Conservation (phyloP, 2,113 vertebrate species). For the Ascaphus truei region DNA sequence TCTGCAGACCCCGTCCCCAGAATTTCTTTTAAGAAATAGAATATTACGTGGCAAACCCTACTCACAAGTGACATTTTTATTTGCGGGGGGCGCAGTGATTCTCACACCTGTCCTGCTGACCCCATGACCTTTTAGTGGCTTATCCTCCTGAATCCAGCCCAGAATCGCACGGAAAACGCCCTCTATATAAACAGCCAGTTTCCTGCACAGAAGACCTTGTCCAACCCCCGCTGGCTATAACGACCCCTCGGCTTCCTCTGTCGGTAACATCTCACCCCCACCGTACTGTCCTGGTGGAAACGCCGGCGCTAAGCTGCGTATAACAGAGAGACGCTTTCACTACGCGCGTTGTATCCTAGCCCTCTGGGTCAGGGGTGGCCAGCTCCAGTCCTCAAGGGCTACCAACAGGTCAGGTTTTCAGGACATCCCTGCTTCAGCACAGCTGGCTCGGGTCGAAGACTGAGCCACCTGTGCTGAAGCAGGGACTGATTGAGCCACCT, state of each 20-base stretch:
- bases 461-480: background rate
- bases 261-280: background rate
- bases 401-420: too few relatives aligned
- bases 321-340: background rate
- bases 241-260: background rate
- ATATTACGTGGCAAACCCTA: too few relatives aligned
- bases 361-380: too few relatives aligned
- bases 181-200: background rate
- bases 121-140: background rate
- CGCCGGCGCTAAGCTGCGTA: background rate
- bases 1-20: too few relatives aligned
- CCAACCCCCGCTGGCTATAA: background rate
- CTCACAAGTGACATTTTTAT: too few relatives aligned
- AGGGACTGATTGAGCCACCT: background rate
- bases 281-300: background rate
- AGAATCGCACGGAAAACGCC: background rate
- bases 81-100: too few relatives aligned
- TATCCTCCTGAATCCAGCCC: background rate
- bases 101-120: background rate
- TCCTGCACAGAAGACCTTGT: constrained; percentile 1
- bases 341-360: too few relatives aligned
- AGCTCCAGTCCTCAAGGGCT: too few relatives aligned
- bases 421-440: background rate
- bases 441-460: background rate
- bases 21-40: too few relatives aligned